Evolutionary conservation across 2,797 vertebrate genomes (phyloP), one percentile per base, ranked within the genome.

Genomic region (Protosalanx chinensis): DNA sequence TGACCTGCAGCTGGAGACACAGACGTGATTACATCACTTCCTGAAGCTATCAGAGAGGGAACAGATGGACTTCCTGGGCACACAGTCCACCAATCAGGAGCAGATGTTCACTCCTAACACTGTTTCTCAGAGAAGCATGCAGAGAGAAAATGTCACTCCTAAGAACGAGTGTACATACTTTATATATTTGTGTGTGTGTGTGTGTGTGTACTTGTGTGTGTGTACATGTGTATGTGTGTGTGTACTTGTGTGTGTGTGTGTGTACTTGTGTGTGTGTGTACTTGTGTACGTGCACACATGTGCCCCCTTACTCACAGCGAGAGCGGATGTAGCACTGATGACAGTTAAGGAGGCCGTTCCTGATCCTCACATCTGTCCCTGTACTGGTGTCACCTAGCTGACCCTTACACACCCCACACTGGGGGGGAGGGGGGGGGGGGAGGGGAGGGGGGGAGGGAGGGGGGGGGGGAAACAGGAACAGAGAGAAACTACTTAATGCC

Each of bases 401-500:
- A 71, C 94, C 97, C 86, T 97, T 96, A 91, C 97, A 99, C 82
- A 99, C 91, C 12, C 97, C 97, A 86, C 97, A 99, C 97, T 98
- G 76, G 56, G 56, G 62, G 30, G 33, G 32, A 57, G 63, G 18
- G 20, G 15, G 5, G 15, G 41, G 27, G 2, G 16, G n/a, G 27
- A 23, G n/a, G 10, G 32, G 10, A 59, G 20, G 32, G 5, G 33
- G 6, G 15, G 30, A 18, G n/a, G n/a, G n/a, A n/a, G n/a, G n/a
- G n/a, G n/a, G n/a, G n/a, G n/a, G n/a, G 20, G 5, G 33, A 59
- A 7, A 16, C 20, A 64, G 58, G n/a, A 8, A 8, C 13, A 29
- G 41, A 49, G 64, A 64, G 62, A 4, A 46, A 41, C 37, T 10
- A 41, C 3, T 41, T 41, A 10, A 41, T 2, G 7, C 37, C 37